Evolutionary conservation across 2,797 vertebrate genomes (phyloP).

Genomic region (Muraenolepis orangiensis): DNA sequence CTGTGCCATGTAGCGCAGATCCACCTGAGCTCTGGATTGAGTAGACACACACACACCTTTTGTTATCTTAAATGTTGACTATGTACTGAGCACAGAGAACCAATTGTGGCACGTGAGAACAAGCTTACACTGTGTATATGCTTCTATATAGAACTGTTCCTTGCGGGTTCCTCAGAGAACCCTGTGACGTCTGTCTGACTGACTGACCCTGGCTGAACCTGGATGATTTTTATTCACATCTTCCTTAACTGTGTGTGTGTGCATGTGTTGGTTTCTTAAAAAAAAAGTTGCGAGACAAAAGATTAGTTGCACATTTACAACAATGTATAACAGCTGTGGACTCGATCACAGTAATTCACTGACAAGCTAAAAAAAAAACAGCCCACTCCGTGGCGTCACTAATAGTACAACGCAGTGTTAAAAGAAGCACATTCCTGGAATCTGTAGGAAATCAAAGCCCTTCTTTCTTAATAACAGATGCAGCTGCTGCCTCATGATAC

Average conservation of each 20-base stretch:
- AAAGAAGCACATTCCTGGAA: background rate
- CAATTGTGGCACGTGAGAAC: background rate
- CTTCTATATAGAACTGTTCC: background rate
- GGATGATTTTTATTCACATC: background rate
- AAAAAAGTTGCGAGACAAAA: background rate
- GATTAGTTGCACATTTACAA: background rate
- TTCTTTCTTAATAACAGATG: background rate
- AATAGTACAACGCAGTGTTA: background rate
- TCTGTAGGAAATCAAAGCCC: background rate
- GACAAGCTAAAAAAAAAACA: background rate
- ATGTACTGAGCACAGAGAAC: background rate
- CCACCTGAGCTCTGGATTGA: constrained; percentile 69
- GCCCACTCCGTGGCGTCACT: no score
- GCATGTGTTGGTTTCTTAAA: background rate
- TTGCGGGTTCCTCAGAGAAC: background rate
- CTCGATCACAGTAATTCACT: background rate
- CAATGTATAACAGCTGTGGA: background rate
- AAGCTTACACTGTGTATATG: background rate
- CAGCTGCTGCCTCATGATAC: no score
- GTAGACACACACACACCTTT: background rate
- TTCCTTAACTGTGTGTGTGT: background rate
- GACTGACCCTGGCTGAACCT: background rate
- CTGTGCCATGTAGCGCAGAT: constrained; percentile 77
- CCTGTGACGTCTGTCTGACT: background rate
- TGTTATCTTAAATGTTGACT: background rate